phyloP scores from a whole-genome alignment of 2,888 invertebrate species.

The Matsumyia berberina region DNA sequence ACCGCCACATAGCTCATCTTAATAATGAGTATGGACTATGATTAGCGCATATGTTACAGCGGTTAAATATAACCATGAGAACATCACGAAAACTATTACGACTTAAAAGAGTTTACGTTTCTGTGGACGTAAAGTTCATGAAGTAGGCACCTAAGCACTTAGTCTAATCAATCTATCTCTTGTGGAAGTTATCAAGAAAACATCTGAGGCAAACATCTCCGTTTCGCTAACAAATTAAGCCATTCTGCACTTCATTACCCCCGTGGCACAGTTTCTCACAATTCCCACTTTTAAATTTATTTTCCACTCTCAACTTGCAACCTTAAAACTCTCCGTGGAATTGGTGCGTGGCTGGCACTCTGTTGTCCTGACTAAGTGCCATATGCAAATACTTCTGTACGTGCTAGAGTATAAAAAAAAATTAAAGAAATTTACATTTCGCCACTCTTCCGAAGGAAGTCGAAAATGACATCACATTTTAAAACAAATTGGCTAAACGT shows the following conservation, averaged over 20 bases:
- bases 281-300: slow-evolving; percentile 8
- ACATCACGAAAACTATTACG: too few relatives aligned
- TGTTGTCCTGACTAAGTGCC: slow-evolving; percentile 61
- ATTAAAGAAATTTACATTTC: slow-evolving; percentile 74
- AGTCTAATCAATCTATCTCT: too few relatives aligned
- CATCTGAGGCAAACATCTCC: neutral
- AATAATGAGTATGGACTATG: too few relatives aligned
- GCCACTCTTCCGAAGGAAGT: slow-evolving; percentile 52
- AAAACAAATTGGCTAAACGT: slow-evolving; percentile 79
- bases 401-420: slow-evolving; percentile 44
- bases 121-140: too few relatives aligned
- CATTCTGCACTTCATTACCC: slow-evolving; percentile 49
- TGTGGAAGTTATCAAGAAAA: neutral
- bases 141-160: too few relatives aligned
- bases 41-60: too few relatives aligned
- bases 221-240: slow-evolving; percentile 7
- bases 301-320: slow-evolving; percentile 7
- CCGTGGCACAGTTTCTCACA: slow-evolving; percentile 14
- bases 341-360: slow-evolving; percentile 64
- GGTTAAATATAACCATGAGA: too few relatives aligned
- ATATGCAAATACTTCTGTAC: slow-evolving; percentile 67
- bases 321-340: slow-evolving; percentile 53
- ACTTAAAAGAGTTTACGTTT: too few relatives aligned
- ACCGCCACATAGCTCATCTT: too few relatives aligned
- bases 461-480: slow-evolving; percentile 73